A percentile compares a stretch with the other conserved stretches of the same genome.
Evolutionary conservation across 2,113 vertebrate species (phyloP).

Genomic region (Hypomesus transpacificus): DNA sequence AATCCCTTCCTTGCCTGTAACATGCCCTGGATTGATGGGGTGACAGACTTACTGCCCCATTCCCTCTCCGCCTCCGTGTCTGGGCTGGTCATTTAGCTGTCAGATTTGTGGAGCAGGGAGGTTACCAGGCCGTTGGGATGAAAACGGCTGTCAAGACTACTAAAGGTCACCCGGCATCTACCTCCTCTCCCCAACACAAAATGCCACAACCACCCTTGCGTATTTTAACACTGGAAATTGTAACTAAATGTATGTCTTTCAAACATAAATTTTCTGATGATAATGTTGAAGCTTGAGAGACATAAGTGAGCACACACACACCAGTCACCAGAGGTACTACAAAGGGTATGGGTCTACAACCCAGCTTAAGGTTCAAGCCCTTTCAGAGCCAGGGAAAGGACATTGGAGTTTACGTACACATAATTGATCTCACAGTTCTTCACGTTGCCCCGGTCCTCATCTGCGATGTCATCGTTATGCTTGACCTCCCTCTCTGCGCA

Average conservation of each 20-base stretch:
- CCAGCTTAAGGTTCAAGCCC: too few species aligned
- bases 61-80: slow-evolving; percentile 7
- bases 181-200: slow-evolving; percentile 18
- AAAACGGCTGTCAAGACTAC: slow-evolving; percentile 21
- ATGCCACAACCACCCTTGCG: not conserved
- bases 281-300: too few species aligned
- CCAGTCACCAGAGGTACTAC: not conserved
- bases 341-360: not conserved
- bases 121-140: slow-evolving; percentile 22
- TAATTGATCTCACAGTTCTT: slow-evolving; percentile 96
- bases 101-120: slow-evolving; percentile 29
- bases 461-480: slow-evolving; percentile 85
- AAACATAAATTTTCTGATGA: too few species aligned
- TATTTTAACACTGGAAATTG: not conserved
- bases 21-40: slow-evolving; percentile 39
- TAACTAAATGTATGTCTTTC: too few species aligned
- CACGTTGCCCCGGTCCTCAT: slow-evolving; percentile 94
- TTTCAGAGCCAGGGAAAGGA: too few species aligned
- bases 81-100: slow-evolving; percentile 43
- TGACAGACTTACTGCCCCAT: not conserved
- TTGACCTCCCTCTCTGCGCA: slow-evolving; percentile 83
- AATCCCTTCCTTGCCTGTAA: slow-evolving; percentile 35
- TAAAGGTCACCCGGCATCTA: slow-evolving; percentile 8
- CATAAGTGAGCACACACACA: too few species aligned
- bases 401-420: slow-evolving; percentile 76